A percentile compares a stretch with the other conserved stretches of the same genome.
Conservation (phyloP, 2,888 invertebrate genomes). For the Melinopterus prodromus region DNA sequence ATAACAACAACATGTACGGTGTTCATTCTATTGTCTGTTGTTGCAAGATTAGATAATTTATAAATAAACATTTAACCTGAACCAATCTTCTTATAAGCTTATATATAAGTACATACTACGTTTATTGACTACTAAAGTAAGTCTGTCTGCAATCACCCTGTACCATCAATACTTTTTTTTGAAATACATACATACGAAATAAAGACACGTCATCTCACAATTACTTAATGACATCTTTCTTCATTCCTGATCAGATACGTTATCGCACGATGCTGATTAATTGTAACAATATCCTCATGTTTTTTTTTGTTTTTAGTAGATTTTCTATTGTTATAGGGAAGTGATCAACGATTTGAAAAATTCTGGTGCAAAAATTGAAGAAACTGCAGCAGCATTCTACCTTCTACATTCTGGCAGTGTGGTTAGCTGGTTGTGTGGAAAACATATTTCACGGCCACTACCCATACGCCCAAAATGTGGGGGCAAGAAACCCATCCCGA, state of each 20-base stretch:
- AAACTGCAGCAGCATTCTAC: conserved; percentile 39
- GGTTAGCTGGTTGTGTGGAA: conserved; percentile 98
- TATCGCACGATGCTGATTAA: neutral
- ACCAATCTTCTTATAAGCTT: neutral
- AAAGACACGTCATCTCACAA: neutral
- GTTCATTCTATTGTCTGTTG: neutral
- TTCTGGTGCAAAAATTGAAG: neutral
- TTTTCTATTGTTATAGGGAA: neutral
- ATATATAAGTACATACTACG: no score
- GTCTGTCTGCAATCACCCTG: no score
- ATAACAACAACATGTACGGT: neutral
- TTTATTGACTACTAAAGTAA: no score
- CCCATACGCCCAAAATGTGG: conserved; percentile 89
- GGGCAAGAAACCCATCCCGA: conserved; percentile 54
- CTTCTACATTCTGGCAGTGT: conserved; percentile 92
- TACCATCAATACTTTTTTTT: no score
- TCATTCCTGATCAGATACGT: neutral
- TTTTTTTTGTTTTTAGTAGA: neutral
- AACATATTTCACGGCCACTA: conserved; percentile 85
- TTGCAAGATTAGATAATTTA: neutral
- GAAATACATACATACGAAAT: neutral
- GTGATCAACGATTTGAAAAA: neutral
- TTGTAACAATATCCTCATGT: neutral
- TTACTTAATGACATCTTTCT: neutral
- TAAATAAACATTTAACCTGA: neutral